Evolutionary conservation across 1,140 invertebrate genomes (phyloP).

Genomic region (Caerostris darwini): DNA sequence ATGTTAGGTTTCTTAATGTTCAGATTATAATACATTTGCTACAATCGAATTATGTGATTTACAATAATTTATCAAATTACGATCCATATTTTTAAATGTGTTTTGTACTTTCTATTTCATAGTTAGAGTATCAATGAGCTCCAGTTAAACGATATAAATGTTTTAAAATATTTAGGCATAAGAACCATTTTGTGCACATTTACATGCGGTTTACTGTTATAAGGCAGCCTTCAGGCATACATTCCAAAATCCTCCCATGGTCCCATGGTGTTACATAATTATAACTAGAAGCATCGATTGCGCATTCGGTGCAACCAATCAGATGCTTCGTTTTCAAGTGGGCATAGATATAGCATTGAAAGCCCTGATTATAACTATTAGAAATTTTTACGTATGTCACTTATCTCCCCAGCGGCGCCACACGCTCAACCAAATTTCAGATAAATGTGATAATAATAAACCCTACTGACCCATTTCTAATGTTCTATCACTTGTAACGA

Average conservation of each 20-base stretch:
- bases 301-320: conserved; percentile 1
- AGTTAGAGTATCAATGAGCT: too few relatives aligned
- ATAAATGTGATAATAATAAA: conserved; percentile 48
- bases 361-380: conserved; percentile 37
- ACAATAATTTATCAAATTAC: too few relatives aligned
- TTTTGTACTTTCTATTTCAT: too few relatives aligned
- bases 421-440: background rate
- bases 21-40: too few relatives aligned
- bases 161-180: too few relatives aligned
- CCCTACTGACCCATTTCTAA: conserved; percentile 66
- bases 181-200: too few relatives aligned
- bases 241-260: background rate
- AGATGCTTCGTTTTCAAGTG: conserved; percentile 12
- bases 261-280: conserved; percentile 13
- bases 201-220: too few relatives aligned
- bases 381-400: conserved; percentile 1
- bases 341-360: conserved; percentile 5
- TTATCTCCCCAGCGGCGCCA: conserved; percentile 56
- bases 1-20: too few relatives aligned
- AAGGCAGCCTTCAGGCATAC: too few relatives aligned
- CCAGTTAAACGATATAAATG: too few relatives aligned
- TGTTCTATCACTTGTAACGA: conserved; percentile 33
- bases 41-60: too few relatives aligned
- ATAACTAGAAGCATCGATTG: background rate
- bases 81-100: too few relatives aligned